These are phyloP conservation scores for Paramormyrops kingsleyae DNA, from an alignment of 2,113 vertebrate genomes.

Conservation along the genomic window DNA sequence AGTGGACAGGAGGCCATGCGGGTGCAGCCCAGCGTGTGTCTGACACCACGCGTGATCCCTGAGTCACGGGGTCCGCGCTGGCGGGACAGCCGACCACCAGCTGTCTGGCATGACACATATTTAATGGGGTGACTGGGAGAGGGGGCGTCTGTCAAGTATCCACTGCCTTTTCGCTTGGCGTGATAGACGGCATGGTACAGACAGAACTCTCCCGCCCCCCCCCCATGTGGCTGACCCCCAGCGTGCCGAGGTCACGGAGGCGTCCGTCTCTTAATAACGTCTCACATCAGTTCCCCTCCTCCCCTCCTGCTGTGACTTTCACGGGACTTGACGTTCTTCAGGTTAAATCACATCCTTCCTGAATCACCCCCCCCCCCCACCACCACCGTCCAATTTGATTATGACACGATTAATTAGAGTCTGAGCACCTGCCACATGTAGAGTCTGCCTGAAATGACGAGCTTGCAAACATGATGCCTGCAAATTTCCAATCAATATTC, in stretches of 20 bases:
- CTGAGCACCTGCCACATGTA: not conserved
- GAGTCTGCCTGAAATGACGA: not conserved
- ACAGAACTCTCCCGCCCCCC: not conserved
- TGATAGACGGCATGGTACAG: not conserved
- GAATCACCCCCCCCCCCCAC: not conserved
- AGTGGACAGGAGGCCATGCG: not conserved
- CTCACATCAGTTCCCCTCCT: conserved; percentile 32
- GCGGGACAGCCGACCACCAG: not conserved
- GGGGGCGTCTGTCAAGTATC: not conserved
- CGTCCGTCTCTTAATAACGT: conserved; percentile 18
- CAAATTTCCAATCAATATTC: not conserved
- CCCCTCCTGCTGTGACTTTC: conserved; percentile 20
- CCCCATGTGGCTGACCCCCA: not conserved
- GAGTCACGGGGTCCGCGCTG: not conserved
- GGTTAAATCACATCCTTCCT: conserved; percentile 15
- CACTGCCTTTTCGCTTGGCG: not conserved
- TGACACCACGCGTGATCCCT: not conserved
- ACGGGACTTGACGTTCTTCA: not conserved
- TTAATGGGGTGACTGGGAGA: not conserved
- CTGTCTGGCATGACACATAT: not conserved
- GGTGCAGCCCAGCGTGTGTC: not conserved
- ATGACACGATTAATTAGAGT: conserved; percentile 2
- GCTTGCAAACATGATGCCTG: not conserved
- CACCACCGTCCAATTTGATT: conserved; percentile 28
- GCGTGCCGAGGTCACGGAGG: not conserved